Evolutionary conservation across 2,888 invertebrate species (phyloP).

Genomic region (Trichacis sp.): DNA sequence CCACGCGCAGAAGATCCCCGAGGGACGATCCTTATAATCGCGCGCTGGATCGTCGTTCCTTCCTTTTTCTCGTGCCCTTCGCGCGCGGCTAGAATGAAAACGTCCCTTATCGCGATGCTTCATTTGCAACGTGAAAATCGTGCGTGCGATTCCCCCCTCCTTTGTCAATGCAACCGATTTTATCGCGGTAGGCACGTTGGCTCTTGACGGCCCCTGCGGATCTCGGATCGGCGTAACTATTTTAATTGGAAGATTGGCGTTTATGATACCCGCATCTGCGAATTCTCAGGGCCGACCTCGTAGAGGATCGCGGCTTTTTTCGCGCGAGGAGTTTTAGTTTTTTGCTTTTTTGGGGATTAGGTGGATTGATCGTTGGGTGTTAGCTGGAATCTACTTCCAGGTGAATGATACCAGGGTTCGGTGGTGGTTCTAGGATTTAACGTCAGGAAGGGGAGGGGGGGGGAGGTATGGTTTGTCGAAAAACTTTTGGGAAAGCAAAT

Average conservation of each 20-base stretch:
- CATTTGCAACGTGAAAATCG: constrained; percentile 1
- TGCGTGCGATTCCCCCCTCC: background rate
- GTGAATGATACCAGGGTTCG: no score
- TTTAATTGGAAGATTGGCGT: constrained; percentile 41
- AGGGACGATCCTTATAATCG: background rate
- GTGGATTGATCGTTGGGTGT: no score
- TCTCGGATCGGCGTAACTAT: constrained; percentile 33
- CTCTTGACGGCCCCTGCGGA: constrained; percentile 3
- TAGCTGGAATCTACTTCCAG: no score
- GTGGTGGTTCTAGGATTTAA: no score
- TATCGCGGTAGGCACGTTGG: background rate
- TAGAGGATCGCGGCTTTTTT: no score
- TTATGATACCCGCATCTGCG: constrained; percentile 32
- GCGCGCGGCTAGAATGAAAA: background rate
- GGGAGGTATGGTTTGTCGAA: no score
- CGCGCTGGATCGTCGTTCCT: background rate
- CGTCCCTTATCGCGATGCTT: background rate
- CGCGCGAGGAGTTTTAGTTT: no score
- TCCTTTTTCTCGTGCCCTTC: background rate
- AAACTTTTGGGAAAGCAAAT: no score
- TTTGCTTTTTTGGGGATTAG: no score
- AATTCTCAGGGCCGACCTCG: no score
- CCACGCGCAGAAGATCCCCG: background rate
- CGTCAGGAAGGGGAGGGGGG: no score
- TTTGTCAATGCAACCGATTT: background rate